Percentiles rank a stretch among this genome's conserved stretches.
Evolutionary conservation across 2,113 vertebrate species (phyloP).

Genomic region (Asarcornis scutulata): DNA sequence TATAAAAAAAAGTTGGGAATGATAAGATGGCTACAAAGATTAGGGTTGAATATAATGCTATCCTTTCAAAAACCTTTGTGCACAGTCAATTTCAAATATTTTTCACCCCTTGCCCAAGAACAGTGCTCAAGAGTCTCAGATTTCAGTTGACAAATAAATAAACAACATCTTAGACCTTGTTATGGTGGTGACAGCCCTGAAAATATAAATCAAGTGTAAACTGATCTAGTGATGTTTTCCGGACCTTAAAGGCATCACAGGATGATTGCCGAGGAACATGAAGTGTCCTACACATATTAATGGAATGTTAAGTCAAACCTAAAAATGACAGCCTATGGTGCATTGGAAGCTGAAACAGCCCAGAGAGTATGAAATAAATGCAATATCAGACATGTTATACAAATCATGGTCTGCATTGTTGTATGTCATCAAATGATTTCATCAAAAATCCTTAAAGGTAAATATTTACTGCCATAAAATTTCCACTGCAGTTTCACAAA

Average conservation of each 20-base stretch:
- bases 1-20: not conserved
- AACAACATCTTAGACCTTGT: not conserved
- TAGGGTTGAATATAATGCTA: not conserved
- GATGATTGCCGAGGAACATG: conserved; percentile 1
- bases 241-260: not conserved
- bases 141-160: not conserved
- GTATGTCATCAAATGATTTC: not conserved
- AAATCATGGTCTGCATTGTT: not conserved
- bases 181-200: not conserved
- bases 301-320: conserved; percentile 2
- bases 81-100: not conserved
- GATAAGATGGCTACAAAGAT: not conserved
- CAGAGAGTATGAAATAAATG: not conserved
- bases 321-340: not conserved
- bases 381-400: not conserved
- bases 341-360: not conserved
- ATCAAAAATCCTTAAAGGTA: not conserved
- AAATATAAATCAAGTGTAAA: conserved; percentile 15
- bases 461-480: not conserved
- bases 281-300: not conserved
- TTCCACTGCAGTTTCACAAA: not conserved
- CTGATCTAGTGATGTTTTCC: not conserved
- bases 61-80: not conserved
- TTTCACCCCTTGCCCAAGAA: not conserved
- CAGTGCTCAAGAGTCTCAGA: not conserved